Evolutionary conservation across 2,888 invertebrate species (phyloP), one percentile per base, ranked within the genome.

Genomic region (Lasioglossum morio): DNA sequence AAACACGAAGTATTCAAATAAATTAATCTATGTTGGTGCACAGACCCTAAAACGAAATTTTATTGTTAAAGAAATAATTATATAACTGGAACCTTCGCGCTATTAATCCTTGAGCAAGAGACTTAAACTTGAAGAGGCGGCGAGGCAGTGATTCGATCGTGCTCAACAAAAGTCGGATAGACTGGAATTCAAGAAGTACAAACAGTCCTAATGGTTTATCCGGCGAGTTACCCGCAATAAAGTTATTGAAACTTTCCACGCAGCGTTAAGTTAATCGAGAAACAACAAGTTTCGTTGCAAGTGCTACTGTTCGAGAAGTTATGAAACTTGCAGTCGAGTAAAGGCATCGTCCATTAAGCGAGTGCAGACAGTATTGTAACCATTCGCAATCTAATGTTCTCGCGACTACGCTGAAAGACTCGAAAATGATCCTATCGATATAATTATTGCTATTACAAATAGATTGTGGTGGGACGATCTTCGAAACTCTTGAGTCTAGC

Each of bases 211-310:
- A 34, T 23, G 34, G 73, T 48, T 73, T 73, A 48, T 48, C 72
- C 30, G 48, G 23, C 34, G 30, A 73, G 34, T 48, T 40, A 30
- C 12, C 75, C 40, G n/a, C 40, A 40, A 73, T 73, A 73, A 73
- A 73, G 73, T 73, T 73, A 73, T 73, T 2, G 48, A 73, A 73
- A 73, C 73, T 73, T 73, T 73, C 73, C 34, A 48, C 19, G 48
- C 48, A 34, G 73, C 73, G 23, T 48, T 34, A 53, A 73, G 73
- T 73, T 73, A 30, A 73, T 73, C 73, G 12, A 48, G 48, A n/a
- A 73, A 73, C 73, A 73, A 73, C 48, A 73, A 73, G 73, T 73
- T 73, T 53, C 23, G 4, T 34, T 23, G 48, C 73, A 48, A 48
- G 10, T 53, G 73, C 73, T 10, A 34, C 48, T 73, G 73, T 48